Evolutionary conservation across 1,140 invertebrate species (phyloP).

Genomic region (Caenorhabditis briggsae): DNA sequence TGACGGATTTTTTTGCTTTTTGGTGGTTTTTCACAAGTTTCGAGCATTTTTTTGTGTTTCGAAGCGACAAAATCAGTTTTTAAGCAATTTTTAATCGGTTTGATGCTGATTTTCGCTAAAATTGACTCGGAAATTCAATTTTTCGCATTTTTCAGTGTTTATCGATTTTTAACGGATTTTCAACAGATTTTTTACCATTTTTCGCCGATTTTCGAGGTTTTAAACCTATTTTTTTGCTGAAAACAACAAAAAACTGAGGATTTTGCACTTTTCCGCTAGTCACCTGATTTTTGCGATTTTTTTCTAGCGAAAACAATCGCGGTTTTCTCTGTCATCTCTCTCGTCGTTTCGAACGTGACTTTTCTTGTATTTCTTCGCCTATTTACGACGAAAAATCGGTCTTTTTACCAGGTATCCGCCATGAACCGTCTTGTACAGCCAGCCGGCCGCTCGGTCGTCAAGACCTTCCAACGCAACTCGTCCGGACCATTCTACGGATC

Average conservation of each 20-base stretch:
- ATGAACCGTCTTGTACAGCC: constrained; percentile 54
- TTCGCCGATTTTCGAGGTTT: neutral
- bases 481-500: constrained; percentile 66
- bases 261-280: too few relatives aligned
- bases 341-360: too few relatives aligned
- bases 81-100: too few relatives aligned
- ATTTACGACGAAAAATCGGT: neutral
- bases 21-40: neutral
- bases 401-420: constrained; percentile 38
- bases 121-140: too few relatives aligned
- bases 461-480: constrained; percentile 64
- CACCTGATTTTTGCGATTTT: too few relatives aligned
- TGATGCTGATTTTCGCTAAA: too few relatives aligned
- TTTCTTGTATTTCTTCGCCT: too few relatives aligned
- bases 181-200: neutral
- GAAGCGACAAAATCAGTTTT: neutral
- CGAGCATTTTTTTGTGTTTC: neutral
- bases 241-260: too few relatives aligned
- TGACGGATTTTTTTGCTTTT: neutral
- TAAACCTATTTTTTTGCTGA: neutral
- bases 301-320: too few relatives aligned
- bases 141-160: too few relatives aligned
- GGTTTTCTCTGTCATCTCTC: too few relatives aligned
- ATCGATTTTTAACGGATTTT: too few relatives aligned
- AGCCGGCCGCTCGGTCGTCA: constrained; percentile 36